Base-by-base conservation (phyloP, 2,113 vertebrate genomes). In the Megalops atlanticus region DNA sequence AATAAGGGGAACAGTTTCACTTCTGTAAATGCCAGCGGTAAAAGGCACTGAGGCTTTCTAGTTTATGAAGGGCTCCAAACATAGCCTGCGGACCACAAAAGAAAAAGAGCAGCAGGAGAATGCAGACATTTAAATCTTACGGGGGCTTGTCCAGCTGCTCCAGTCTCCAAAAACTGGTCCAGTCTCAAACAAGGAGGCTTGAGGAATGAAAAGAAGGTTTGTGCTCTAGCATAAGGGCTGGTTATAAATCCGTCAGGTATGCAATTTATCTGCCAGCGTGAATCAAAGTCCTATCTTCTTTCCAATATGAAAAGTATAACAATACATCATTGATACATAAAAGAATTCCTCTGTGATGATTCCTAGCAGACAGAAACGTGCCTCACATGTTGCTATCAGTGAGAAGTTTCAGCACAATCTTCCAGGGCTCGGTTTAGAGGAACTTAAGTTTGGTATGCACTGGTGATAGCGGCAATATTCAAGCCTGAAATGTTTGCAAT, bases 221-320 rank as follows among this genome's bases (percentile, higher is more conserved):
- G 72, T 74, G 8, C 70, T 72, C 16, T 39, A 27, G 21, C 3
- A 72, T 27, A 7, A 41, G 38, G 18, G 35, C 72, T n/a, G 16
- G 24, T 41, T 74, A n/a, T 74, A 41, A 74, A 74, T 74, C 72
- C 27, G 8, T n/a, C 38, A 74, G 40, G 72, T 74, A 74, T 41
- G 38, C 21, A n/a, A 1, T n/a, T 14, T 43, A 74, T 43, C 21
- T 41, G 38, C 72, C 72, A 39, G 21, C 36, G 41, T 43, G 40
- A 10, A 24, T 64, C 58, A 74, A 21, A 39, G 21, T 40, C 72
- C 21, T 41, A 18, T 41, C 27, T 27, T 40, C 24, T 39, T 40
- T 39, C 24, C 38, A 10, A 41, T 41, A 41, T 27, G 24, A 39
- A 43, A 12, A 74, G 21, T 74, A n/a, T 43, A 21, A 71, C 69